A percentile compares a stretch with the other conserved stretches of the same genome.
Evolutionary conservation across 2,888 invertebrate genomes (phyloP).

Genomic region (Drosophila nigritarsus): DNA sequence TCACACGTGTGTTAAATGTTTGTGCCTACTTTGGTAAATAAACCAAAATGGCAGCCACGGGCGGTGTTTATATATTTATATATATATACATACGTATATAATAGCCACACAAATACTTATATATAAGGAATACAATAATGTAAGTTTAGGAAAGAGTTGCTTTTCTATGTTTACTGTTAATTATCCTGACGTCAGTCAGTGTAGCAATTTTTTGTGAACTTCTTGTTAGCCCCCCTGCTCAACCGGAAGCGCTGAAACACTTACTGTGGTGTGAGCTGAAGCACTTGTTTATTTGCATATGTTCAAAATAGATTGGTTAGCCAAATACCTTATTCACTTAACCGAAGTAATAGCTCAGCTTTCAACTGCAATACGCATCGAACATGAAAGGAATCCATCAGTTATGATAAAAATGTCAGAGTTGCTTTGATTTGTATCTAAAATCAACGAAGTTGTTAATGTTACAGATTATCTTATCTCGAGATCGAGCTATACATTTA

Average conservation of each 20-base stretch:
- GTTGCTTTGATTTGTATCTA: neutral
- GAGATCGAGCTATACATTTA: neutral
- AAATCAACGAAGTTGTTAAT: neutral
- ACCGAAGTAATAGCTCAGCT: conserved; percentile 54
- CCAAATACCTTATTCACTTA: conserved; percentile 61
- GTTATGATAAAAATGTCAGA: neutral
- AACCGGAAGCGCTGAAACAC: conserved; percentile 52
- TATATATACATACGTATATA: conserved; percentile 3
- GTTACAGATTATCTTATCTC: neutral
- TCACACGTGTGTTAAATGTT: conserved; percentile 70
- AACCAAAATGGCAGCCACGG: conserved; percentile 46
- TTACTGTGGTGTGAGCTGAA: conserved; percentile 28
- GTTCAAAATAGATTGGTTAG: conserved; percentile 52
- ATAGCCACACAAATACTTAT: neutral
- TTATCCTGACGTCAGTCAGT: conserved; percentile 67
- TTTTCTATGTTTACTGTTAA: conserved; percentile 53
- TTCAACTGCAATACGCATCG: conserved; percentile 19
- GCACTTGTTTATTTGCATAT: conserved; percentile 54
- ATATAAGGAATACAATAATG: neutral
- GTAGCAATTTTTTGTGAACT: neutral
- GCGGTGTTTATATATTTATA: conserved; percentile 10
- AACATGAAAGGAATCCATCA: neutral
- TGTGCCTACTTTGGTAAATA: conserved; percentile 43
- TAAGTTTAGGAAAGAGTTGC: conserved; percentile 47
- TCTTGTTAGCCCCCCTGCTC: conserved; percentile 18